Base-by-base conservation (phyloP, 2,888 invertebrate genomes). In the Meta bourneti region DNA sequence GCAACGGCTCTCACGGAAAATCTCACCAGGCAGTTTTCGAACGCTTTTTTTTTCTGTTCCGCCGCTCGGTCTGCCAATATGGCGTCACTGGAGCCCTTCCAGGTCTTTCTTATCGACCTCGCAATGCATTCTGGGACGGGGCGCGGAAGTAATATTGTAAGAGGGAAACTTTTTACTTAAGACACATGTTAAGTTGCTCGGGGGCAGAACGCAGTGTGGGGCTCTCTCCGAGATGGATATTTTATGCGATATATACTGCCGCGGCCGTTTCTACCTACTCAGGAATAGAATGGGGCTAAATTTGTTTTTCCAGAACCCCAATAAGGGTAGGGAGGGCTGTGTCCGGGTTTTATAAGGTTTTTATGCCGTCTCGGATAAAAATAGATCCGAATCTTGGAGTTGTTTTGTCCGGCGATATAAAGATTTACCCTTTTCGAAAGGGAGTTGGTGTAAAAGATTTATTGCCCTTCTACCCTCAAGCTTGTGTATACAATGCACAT, bases 141-240 rank as follows among this genome's bases (percentile, higher is more conserved):
- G 54, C 69, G n/a, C 70, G 86, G 86, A 86, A 86, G 78, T 78
- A 78, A 86, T 86, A 78, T 86, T 75, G 75, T 72, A 74, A 85
- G 78, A 78, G 48, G 70, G 69, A 69, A 78, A 78, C 86, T 78
- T 78, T 86, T 86, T 69, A 77, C 78, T 78, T 61, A 20, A 82
- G 86, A 70, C 78, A 86, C 75, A 75, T 85, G 84, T 75, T 84
- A 84, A 34, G 51, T 84, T 52, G 34, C 75, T 48, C 9, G 48
- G 48, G 75, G 75, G 75, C 75, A 75, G 16, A n/a, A 16, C 54
- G 16, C 49, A 13, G 16, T n/a, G 11, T 16, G 11, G 13, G 6
- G 49, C 49, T 77, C 8, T n/a, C 77, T 83, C 54, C 7, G 48
- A 61, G 54, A 85, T 52, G 75, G 84, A 85, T 85, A 85, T 85